A percentile compares a stretch with the other conserved stretches of the same genome.
Conservation (phyloP, 2,888 invertebrate genomes). For the Spodoptera exigua region DNA sequence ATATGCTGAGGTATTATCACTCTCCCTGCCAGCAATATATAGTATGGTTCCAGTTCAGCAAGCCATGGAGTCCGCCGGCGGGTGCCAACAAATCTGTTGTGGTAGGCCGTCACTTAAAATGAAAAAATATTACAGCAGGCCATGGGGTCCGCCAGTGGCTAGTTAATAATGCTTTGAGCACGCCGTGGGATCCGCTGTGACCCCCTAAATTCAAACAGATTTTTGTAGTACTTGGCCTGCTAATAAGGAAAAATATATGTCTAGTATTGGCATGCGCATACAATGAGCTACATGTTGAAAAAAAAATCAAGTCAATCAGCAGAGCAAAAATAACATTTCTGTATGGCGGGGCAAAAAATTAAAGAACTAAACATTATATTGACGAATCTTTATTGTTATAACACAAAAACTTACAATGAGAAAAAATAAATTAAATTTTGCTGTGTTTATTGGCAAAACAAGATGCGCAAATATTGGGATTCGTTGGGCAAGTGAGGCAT, state of each 20-base stretch:
- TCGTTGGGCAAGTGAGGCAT: conserved; percentile 9
- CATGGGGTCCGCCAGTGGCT: background rate
- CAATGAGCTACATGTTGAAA: too few relatives aligned
- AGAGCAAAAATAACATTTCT: conserved; percentile 3
- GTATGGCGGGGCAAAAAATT: too few relatives aligned
- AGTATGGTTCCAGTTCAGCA: conserved; percentile 4
- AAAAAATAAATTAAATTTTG: conserved; percentile 6
- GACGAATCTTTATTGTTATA: too few relatives aligned
- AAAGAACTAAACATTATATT: too few relatives aligned
- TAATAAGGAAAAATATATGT: too few relatives aligned
- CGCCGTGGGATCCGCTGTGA: conserved; percentile 2
- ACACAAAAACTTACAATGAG: too few relatives aligned
- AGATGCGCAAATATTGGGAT: conserved; percentile 2
- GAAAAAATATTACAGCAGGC: background rate
- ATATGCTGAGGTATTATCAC: too few relatives aligned
- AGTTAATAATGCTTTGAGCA: background rate
- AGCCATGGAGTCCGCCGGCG: conserved; percentile 3
- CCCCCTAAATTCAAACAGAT: background rate
- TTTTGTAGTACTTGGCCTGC: conserved; percentile 5
- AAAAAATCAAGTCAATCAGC: background rate
- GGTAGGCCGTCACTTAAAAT: background rate
- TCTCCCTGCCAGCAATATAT: conserved; percentile 5
- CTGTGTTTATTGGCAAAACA: conserved; percentile 12
- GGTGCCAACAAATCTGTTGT: background rate
- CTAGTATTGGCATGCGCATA: too few relatives aligned